Conservation (phyloP, 2,888 invertebrate species). For the Callyntrura sp. region DNA sequence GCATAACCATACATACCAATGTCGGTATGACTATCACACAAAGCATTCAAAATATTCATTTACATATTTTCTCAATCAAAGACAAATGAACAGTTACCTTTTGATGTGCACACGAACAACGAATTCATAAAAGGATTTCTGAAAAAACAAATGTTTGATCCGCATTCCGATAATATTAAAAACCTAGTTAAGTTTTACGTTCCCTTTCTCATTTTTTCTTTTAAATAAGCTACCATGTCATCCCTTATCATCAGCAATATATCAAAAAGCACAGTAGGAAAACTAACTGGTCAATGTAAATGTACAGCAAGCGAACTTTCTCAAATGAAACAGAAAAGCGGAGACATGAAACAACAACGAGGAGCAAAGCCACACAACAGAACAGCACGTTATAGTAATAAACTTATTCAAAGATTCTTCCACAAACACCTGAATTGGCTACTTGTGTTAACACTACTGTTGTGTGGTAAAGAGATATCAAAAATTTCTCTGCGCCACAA, state of each 20-base stretch:
- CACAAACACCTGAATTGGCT: constrained; percentile 29
- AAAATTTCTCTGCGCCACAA: background rate
- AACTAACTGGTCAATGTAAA: background rate
- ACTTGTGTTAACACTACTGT: constrained; percentile 3
- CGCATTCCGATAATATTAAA: background rate
- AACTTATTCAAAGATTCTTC: background rate
- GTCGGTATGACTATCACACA: background rate
- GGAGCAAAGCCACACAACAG: background rate
- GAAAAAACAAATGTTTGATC: constrained; percentile 50
- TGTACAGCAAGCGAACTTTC: background rate
- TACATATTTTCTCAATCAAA: constrained; percentile 19
- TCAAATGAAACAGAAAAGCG: constrained; percentile 60
- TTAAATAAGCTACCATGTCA: constrained; percentile 41
- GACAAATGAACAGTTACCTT: constrained; percentile 3
- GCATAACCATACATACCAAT: constrained; percentile 15
- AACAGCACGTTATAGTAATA: background rate
- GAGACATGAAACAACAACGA: background rate
- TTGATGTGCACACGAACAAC: background rate
- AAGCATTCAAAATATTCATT: constrained; percentile 13
- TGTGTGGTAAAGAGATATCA: background rate
- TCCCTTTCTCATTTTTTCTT: constrained; percentile 39
- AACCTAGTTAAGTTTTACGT: constrained; percentile 44
- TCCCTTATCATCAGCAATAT: constrained; percentile 68
- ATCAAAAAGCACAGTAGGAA: constrained; percentile 55
- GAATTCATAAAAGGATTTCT: constrained; percentile 31